Evolutionary conservation across 2,113 vertebrate species (phyloP).

Genomic region (Gopherus flavomarginatus): DNA sequence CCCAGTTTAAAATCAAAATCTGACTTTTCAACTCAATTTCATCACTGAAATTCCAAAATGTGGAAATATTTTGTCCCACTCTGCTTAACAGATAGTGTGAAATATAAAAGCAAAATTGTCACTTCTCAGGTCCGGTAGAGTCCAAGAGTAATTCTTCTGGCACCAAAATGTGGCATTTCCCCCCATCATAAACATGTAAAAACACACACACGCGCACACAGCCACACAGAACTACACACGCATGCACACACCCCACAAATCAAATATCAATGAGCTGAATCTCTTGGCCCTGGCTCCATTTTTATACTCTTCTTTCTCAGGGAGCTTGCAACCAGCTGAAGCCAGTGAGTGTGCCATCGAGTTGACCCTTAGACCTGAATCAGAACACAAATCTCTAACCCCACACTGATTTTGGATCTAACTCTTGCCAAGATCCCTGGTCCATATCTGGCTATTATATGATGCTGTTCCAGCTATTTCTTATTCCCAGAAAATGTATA

Average conservation of each 20-base stretch:
- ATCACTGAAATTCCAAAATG: background rate
- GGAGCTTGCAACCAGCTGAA: background rate
- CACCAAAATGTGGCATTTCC: conserved; percentile 5
- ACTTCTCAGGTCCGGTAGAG: conserved; percentile 46
- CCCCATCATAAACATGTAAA: background rate
- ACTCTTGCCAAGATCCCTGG: background rate
- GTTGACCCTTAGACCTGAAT: background rate
- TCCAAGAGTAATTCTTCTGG: conserved; percentile 61
- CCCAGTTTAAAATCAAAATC: background rate
- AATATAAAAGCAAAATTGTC: conserved; percentile 14
- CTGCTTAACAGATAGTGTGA: background rate
- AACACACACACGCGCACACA: background rate
- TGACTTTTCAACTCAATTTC: conserved; percentile 5
- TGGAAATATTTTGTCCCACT: background rate
- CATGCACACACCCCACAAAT: background rate
- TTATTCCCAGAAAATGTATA: background rate
- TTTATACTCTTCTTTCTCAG: background rate
- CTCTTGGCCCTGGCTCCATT: background rate
- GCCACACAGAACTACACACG: background rate
- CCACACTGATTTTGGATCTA: background rate
- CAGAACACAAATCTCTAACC: background rate
- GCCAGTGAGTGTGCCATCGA: background rate
- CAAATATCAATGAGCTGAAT: background rate
- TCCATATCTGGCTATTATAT: background rate
- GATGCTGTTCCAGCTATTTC: background rate